These are phyloP conservation scores for Heliconius hewitsoni DNA, from an alignment of 1,140 invertebrate genomes.

Conservation along the genomic window DNA sequence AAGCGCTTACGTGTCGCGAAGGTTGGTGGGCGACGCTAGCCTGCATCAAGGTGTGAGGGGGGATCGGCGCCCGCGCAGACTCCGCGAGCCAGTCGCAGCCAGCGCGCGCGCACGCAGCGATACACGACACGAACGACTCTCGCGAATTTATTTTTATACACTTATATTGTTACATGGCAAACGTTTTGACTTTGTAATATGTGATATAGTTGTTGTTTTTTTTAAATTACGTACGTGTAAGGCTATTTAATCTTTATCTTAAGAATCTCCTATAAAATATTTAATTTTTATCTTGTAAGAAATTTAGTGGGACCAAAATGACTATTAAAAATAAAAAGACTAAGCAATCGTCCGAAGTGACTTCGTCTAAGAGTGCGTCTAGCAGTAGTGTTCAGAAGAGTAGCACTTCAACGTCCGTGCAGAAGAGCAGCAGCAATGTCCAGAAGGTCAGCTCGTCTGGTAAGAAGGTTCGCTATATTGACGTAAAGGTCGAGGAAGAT, in stretches of 20 bases:
- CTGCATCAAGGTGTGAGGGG: slow-evolving; percentile 60
- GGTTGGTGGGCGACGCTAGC: slow-evolving; percentile 62
- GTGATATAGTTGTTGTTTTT: slow-evolving; percentile 55
- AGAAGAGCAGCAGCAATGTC: slow-evolving; percentile 67
- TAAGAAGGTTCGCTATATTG: slow-evolving; percentile 79
- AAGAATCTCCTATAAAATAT: slow-evolving; percentile 65
- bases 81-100: slow-evolving; percentile 70
- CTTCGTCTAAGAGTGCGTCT: slow-evolving; percentile 68
- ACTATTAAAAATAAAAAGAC: slow-evolving; percentile 81
- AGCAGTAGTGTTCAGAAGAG: slow-evolving; percentile 76
- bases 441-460: slow-evolving; percentile 78
- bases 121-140: slow-evolving; percentile 78
- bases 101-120: slow-evolving; percentile 69
- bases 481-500: slow-evolving; percentile 80
- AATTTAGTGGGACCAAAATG: slow-evolving; percentile 70
- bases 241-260: slow-evolving; percentile 67
- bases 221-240: slow-evolving; percentile 44
- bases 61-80: slow-evolving; percentile 58
- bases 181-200: slow-evolving; percentile 64
- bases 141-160: slow-evolving; percentile 61
- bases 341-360: slow-evolving; percentile 74
- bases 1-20: slow-evolving; percentile 77
- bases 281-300: slow-evolving; percentile 46
- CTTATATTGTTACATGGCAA: slow-evolving; percentile 63
- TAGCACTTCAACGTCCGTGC: slow-evolving; percentile 68